A percentile compares a stretch with the other conserved stretches of the same genome.
Conservation (phyloP, 2,797 vertebrate species). For the Aotus griseimembra region DNA sequence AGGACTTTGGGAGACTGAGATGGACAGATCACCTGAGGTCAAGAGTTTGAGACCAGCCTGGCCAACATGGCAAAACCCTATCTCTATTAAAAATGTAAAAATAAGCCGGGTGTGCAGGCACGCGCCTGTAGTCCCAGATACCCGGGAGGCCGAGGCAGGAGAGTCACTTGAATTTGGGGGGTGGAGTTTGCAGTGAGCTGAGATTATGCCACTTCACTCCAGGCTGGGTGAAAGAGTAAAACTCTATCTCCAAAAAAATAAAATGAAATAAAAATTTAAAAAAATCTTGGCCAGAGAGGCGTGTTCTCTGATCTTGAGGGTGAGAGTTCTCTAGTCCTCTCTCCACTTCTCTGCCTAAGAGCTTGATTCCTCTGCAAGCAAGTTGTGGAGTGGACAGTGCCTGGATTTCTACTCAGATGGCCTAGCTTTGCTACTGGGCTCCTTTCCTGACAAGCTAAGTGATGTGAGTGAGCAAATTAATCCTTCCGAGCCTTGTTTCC, state of each 20-base stretch:
- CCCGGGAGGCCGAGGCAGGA: background rate
- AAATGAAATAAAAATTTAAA: no score
- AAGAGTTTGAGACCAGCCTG: background rate
- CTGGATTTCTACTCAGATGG: background rate
- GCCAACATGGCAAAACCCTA: background rate
- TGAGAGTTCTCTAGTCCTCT: background rate
- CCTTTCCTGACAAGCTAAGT: background rate
- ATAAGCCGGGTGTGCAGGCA: background rate
- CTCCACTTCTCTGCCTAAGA: accelerated
- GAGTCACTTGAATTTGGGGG: background rate
- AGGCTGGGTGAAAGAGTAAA: background rate
- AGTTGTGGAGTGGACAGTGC: background rate
- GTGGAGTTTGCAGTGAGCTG: background rate
- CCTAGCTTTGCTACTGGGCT: background rate
- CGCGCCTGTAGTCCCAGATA: background rate
- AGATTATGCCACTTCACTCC: background rate
- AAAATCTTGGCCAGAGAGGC: background rate
- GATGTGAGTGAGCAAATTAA: background rate
- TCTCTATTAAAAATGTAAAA: background rate
- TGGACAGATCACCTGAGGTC: background rate
- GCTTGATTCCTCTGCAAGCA: background rate
- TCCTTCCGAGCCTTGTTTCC: background rate
- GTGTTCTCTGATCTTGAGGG: background rate
- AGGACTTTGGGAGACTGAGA: no score
- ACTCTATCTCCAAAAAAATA: background rate